Conservation (phyloP, 2,888 invertebrate species). For the Campaea margaritaria region DNA sequence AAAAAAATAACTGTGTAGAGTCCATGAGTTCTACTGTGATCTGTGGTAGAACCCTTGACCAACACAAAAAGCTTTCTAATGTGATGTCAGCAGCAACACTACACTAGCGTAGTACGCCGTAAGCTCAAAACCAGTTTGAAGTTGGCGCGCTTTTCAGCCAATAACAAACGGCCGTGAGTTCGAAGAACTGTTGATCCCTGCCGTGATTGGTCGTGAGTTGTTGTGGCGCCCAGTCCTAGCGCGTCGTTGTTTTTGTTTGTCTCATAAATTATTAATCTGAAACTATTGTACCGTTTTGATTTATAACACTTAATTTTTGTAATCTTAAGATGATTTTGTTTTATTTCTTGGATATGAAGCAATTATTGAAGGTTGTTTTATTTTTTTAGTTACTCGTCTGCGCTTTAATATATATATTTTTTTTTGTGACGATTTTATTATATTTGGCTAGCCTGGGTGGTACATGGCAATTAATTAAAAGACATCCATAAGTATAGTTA, state of each 20-base stretch:
- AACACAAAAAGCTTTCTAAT: slow-evolving; percentile 45
- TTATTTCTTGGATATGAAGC: no score
- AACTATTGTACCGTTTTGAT: no score
- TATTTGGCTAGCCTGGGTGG: no score
- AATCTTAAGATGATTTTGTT: no score
- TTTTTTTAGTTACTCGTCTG: no score
- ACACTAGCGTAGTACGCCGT: slow-evolving; percentile 49
- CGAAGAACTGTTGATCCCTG: slow-evolving; percentile 76
- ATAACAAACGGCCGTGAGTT: slow-evolving; percentile 63
- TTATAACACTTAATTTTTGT: no score
- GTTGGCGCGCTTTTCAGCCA: slow-evolving; percentile 70
- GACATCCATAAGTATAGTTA: no score
- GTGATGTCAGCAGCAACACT: slow-evolving; percentile 43
- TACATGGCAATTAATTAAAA: no score
- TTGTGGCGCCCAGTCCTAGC: slow-evolving; percentile 46
- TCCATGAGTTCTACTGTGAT: not conserved
- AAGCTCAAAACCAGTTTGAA: slow-evolving; percentile 61
- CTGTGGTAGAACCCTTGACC: not conserved
- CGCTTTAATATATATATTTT: no score
- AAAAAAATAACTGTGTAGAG: no score
- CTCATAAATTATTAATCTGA: slow-evolving; percentile 9
- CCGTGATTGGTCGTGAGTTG: slow-evolving; percentile 57
- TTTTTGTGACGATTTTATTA: no score
- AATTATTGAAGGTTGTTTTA: no score
- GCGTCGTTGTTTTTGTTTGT: slow-evolving; percentile 30